phyloP scores from a whole-genome alignment of 1,140 invertebrate genomes.

The Ruditapes philippinarum region DNA sequence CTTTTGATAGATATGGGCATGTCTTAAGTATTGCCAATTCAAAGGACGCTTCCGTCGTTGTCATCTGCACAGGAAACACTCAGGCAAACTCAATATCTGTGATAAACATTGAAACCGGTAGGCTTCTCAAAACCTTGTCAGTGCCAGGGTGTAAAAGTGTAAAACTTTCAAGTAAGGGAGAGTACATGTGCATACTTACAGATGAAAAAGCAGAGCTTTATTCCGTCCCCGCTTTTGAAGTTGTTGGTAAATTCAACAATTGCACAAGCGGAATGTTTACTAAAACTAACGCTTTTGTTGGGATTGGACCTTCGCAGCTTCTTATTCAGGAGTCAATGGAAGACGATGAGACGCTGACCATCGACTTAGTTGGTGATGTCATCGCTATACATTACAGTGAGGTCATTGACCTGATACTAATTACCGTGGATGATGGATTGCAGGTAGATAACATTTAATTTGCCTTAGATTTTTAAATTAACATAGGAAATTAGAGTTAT shows the following conservation, averaged over 20 bases:
- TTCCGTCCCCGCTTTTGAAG: neutral
- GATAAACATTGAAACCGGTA: conserved; percentile 9
- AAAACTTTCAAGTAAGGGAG: conserved; percentile 38
- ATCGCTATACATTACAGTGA: conserved; percentile 36
- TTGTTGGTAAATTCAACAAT: conserved; percentile 12
- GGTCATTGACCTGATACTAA: conserved; percentile 27
- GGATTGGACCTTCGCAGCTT: conserved; percentile 24
- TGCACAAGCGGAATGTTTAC: conserved; percentile 58
- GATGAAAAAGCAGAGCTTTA: conserved; percentile 33
- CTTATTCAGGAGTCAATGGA: conserved; percentile 37
- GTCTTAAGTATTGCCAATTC: conserved; percentile 43
- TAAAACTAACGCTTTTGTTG: conserved; percentile 46
- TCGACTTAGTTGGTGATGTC: conserved; percentile 41
- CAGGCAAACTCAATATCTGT: conserved; percentile 37
- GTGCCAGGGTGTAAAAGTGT: conserved; percentile 31
- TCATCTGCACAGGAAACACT: neutral
- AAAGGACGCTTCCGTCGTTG: conserved; percentile 40
- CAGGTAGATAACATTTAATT: too few species aligned
- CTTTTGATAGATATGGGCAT: conserved; percentile 60
- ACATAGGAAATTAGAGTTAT: too few species aligned
- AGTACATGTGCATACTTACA: conserved; percentile 49
- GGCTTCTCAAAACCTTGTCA: conserved; percentile 13
- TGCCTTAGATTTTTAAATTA: too few species aligned
- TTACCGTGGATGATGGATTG: conserved; percentile 55
- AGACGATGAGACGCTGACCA: conserved; percentile 40